A percentile compares a stretch with the other conserved stretches of the same genome.
These are phyloP conservation scores for Brachypteracias leptosomus DNA, from an alignment of 2,113 vertebrate genomes.

Conservation along the genomic window DNA sequence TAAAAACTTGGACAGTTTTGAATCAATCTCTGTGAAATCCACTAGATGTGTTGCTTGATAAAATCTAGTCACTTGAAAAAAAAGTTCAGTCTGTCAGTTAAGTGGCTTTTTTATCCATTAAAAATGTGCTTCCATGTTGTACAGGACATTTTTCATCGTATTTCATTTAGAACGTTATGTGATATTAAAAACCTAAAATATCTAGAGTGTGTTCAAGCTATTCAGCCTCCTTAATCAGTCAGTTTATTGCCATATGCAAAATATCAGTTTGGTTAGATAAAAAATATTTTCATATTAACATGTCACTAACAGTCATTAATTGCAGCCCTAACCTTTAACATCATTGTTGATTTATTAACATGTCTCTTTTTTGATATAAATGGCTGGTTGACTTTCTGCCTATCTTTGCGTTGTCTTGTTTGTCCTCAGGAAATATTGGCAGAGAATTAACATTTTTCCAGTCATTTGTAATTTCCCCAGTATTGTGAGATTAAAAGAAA, in stretches of 20 bases:
- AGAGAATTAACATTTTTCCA: constrained; percentile 15
- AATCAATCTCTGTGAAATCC: background rate
- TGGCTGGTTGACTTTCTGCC: background rate
- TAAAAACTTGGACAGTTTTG: background rate
- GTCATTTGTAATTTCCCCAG: background rate
- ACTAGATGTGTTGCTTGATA: background rate
- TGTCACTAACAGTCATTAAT: background rate
- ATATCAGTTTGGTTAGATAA: background rate
- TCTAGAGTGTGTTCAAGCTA: background rate
- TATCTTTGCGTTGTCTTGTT: background rate
- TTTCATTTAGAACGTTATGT: background rate
- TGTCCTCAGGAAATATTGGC: background rate
- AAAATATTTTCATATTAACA: background rate
- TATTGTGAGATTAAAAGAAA: background rate
- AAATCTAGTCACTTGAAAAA: background rate
- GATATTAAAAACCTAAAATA: background rate
- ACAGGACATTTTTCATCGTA: background rate
- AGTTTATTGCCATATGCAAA: background rate
- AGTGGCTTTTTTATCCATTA: background rate
- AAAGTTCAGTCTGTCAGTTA: background rate
- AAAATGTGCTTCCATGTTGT: background rate
- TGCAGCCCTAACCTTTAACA: background rate
- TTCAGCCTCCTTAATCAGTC: background rate
- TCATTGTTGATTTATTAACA: background rate
- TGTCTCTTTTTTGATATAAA: background rate